Evolutionary conservation across 2,797 vertebrate species (phyloP), one percentile per base, ranked within the genome.

Genomic region (Pseudochromis fuscus): DNA sequence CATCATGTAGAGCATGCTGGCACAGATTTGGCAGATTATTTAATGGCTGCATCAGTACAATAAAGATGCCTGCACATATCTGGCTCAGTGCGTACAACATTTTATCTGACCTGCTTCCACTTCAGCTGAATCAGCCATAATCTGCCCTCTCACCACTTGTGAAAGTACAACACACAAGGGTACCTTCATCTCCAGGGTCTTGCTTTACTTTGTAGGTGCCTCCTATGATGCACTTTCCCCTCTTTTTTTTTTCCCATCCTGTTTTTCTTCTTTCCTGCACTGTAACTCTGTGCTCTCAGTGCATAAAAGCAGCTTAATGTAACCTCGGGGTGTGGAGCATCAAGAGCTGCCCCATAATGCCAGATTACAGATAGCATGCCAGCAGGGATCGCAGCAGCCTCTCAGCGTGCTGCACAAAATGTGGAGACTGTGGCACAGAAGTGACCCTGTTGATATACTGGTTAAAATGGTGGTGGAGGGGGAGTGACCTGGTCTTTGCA

Each of bases 271-370:
- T 57, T 12, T 52, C 28, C 24, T 50, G 31, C n/a, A 37, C 80
- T 76, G 61, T 77, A 70, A 67, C 55, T 75, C 64, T 57, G 53
- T 79, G 58, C 55, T 84, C 59, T 82, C 69, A 31, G 73, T 59
- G 69, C 83, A 83, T 77, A 84, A 87, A 91, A 89, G 86, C 80
- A 83, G 71, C 83, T 85, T 90, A 89, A 91, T 90, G 81, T 91
- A 70, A 87, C 89, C 88, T 83, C 74, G 7, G 91, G 91, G 67
- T 79, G 67, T 63, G 67, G 49, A 69, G 79, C 78, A 28, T 84
- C 74, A 68, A 78, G 60, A 72, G 46, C 68, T 27, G 61, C 68
- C 56, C 56, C 8, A 18, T 63, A 72, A 81, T 67, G 53, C 67
- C 33, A 74, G 81, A 88, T 74, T 62, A 75, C 50, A 66, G 76